Conservation (phyloP, 2,888 invertebrate genomes). For the Metacarcinus magister region DNA sequence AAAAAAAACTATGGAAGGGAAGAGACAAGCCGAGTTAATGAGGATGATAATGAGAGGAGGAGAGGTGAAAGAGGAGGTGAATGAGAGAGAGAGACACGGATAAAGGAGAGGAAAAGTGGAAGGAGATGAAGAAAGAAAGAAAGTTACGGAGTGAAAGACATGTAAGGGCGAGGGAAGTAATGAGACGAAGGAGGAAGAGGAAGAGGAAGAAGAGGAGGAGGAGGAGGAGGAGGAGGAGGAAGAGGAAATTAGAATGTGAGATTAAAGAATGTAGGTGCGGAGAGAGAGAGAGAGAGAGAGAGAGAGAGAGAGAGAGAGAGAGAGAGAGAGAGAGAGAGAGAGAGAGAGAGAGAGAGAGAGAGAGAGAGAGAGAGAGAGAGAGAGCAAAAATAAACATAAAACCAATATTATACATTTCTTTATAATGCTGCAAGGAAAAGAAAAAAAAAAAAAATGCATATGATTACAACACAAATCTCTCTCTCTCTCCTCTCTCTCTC, state of each 20-base stretch:
- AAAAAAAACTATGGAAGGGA: neutral
- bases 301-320: constrained; percentile 30
- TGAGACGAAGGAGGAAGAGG: neutral
- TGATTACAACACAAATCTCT: neutral
- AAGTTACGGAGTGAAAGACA: neutral
- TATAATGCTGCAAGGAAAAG: neutral
- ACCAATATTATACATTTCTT: neutral
- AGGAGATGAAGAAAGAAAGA: neutral
- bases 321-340: constrained; percentile 8
- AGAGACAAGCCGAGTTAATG: neutral
- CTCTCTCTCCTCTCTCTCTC: neutral
- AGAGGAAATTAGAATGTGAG: neutral
- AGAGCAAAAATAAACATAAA: neutral
- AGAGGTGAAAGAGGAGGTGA: neutral
- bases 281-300: constrained; percentile 50
- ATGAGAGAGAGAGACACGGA: neutral
- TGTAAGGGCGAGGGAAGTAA: neutral
- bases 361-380: neutral
- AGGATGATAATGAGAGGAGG: neutral
- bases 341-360: constrained; percentile 30
- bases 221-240: neutral
- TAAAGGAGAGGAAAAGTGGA: neutral
- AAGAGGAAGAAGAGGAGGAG: neutral
- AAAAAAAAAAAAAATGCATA: neutral
- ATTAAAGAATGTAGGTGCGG: neutral